phyloP scores from a whole-genome alignment of 2,888 invertebrate species.

The Marronus borbonicus region DNA sequence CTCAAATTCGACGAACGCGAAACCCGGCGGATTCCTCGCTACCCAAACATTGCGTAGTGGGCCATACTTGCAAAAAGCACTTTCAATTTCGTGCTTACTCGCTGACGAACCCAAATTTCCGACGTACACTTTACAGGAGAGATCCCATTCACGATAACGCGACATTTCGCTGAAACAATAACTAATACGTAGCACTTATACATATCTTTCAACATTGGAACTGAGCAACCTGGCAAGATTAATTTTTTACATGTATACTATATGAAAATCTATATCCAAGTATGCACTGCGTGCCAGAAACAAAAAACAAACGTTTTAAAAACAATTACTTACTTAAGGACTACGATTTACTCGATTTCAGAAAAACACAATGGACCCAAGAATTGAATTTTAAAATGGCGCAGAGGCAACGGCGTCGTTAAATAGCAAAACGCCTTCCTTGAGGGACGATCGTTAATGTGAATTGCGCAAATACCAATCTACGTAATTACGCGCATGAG shows the following conservation, averaged over 20 bases:
- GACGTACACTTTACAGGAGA: slow-evolving; percentile 93
- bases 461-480: too few relatives aligned
- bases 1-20: slow-evolving; percentile 92
- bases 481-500: too few relatives aligned
- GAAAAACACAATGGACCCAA: neutral
- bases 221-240: too few relatives aligned
- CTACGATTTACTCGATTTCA: neutral
- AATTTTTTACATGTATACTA: too few relatives aligned
- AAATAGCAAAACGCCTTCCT: too few relatives aligned
- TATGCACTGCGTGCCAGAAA: neutral
- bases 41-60: slow-evolving; percentile 95
- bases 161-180: slow-evolving; percentile 73
- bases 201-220: too few relatives aligned
- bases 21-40: slow-evolving; percentile 93
- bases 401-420: slow-evolving; percentile 20
- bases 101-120: slow-evolving; percentile 94
- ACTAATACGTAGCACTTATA: neutral
- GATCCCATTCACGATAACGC: slow-evolving; percentile 86
- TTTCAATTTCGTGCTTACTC: slow-evolving; percentile 91
- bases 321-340: neutral
- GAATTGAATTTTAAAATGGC: slow-evolving; percentile 45
- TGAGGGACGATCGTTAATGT: too few relatives aligned
- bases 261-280: too few relatives aligned
- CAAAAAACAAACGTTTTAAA: neutral
- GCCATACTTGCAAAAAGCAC: slow-evolving; percentile 90